Evolutionary conservation across 2,888 invertebrate species (phyloP).

Genomic region (Aricia artaxerxes): DNA sequence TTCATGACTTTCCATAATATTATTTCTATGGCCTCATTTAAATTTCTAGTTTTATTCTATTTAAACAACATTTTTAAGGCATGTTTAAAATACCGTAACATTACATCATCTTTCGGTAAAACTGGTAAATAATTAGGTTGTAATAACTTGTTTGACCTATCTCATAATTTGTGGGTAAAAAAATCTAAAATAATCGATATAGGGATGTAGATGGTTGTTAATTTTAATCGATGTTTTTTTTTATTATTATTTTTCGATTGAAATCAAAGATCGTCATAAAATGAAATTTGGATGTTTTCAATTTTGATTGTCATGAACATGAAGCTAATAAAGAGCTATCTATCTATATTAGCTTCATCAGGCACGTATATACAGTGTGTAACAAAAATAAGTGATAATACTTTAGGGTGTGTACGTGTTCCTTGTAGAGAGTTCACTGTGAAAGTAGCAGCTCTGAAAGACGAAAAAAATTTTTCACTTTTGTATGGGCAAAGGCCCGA

Average conservation of each 20-base stretch:
- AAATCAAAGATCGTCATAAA: too few species aligned
- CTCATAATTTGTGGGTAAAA: background rate
- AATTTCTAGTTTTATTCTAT: background rate
- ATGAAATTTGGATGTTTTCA: too few species aligned
- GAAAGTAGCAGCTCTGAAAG: too few species aligned
- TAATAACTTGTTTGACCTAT: background rate
- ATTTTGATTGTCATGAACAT: too few species aligned
- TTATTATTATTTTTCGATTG: background rate
- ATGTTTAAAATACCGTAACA: background rate
- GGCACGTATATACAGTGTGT: too few species aligned
- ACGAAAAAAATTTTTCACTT: too few species aligned
- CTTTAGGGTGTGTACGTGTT: too few species aligned
- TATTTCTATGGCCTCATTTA: background rate
- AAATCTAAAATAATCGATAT: background rate
- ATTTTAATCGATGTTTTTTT: background rate
- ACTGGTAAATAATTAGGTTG: background rate
- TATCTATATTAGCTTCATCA: too few species aligned
- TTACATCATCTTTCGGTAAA: background rate
- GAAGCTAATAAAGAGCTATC: too few species aligned
- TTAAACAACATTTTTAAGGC: background rate
- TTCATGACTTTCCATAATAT: background rate
- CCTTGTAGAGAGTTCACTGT: too few species aligned
- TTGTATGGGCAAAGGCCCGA: too few species aligned
- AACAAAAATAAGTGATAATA: too few species aligned
- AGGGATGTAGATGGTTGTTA: background rate